A percentile compares a stretch with the other conserved stretches of the same genome.
Evolutionary conservation across 2,113 vertebrate genomes (phyloP).

Genomic region (Andinoacara biseriatus): DNA sequence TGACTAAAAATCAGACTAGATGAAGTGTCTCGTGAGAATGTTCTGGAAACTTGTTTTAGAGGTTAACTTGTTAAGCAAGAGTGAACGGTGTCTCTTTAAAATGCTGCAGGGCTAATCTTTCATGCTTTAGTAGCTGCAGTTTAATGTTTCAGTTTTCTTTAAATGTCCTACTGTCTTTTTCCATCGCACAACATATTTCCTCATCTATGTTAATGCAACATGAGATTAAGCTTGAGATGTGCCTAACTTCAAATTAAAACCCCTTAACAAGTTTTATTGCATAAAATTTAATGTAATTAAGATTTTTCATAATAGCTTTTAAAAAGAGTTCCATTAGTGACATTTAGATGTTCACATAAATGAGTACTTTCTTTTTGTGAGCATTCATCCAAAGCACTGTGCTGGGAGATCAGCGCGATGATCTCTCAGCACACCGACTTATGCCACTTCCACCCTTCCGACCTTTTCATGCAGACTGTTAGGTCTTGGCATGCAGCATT

Average conservation of each 20-base stretch:
- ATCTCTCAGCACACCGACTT: neutral
- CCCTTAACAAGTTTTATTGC: neutral
- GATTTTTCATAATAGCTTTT: neutral
- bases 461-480: slow-evolving; percentile 2
- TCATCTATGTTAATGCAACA: neutral
- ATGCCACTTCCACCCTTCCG: neutral
- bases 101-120: neutral
- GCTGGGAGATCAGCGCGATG: neutral
- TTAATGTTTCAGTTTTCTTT: neutral
- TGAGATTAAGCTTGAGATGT: neutral
- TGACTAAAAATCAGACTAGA: neutral
- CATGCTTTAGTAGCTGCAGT: no score
- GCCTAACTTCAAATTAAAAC: neutral
- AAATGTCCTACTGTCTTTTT: neutral
- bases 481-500: neutral
- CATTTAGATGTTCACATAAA: neutral
- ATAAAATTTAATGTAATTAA: neutral
- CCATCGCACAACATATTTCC: neutral
- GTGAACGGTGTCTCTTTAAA: neutral
- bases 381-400: neutral
- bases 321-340: neutral
- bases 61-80: neutral
- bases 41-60: neutral
- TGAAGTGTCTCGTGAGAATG: neutral
- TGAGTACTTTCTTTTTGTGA: no score